phyloP scores from a whole-genome alignment of 2,113 vertebrate species.

The Cinclus cinclus region DNA sequence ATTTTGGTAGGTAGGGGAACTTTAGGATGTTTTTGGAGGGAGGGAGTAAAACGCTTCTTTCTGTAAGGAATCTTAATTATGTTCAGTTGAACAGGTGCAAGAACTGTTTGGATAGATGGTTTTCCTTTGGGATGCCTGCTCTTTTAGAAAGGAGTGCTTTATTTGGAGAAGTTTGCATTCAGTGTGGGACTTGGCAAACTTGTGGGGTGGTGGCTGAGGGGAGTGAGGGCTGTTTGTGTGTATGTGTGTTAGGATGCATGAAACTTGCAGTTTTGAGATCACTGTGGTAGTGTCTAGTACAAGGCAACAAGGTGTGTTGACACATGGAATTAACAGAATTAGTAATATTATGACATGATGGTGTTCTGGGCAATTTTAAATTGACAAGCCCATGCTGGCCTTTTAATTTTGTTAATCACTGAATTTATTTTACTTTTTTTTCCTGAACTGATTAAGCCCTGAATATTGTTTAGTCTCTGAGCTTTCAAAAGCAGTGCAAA shows the following conservation, averaged over 20 bases:
- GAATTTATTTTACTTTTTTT: neutral
- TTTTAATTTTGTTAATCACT: neutral
- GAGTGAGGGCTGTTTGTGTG: neutral
- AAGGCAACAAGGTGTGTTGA: neutral
- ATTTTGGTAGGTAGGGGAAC: neutral
- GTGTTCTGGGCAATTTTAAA: neutral
- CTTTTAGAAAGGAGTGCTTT: neutral
- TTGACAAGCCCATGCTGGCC: neutral
- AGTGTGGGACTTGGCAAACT: neutral
- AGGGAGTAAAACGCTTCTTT: neutral
- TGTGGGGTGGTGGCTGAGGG: neutral
- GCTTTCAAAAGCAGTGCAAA: neutral
- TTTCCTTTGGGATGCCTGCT: neutral
- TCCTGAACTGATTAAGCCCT: neutral
- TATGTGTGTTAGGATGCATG: no score
- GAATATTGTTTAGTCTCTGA: neutral
- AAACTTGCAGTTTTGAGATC: neutral
- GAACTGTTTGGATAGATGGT: neutral
- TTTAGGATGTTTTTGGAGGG: neutral
- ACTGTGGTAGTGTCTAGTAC: neutral
- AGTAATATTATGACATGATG: neutral
- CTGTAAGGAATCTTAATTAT: neutral
- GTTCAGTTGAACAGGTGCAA: conserved; percentile 46
- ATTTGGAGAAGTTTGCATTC: neutral
- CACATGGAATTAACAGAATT: neutral